Conservation (phyloP, 2,797 vertebrate species). For the Euthynnus affinis region DNA sequence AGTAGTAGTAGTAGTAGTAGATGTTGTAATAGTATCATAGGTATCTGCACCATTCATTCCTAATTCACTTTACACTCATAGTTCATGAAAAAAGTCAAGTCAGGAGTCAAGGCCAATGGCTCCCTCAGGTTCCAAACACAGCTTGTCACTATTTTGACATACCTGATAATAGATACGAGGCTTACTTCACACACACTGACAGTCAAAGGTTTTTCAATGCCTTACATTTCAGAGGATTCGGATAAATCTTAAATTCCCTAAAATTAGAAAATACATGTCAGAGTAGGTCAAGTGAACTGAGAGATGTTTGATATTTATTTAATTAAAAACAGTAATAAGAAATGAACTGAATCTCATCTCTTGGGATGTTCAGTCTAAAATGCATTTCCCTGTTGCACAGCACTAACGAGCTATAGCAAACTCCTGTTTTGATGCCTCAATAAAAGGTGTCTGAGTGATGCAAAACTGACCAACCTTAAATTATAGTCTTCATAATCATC, state of each 20-base stretch:
- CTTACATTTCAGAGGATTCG: background rate
- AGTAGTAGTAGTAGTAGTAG: too few relatives aligned
- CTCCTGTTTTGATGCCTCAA: background rate
- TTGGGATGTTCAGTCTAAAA: background rate
- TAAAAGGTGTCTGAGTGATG: background rate
- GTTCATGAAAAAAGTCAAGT: constrained; percentile 5
- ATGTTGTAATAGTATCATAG: background rate
- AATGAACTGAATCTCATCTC: background rate
- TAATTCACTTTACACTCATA: background rate
- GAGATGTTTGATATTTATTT: constrained; percentile 3
- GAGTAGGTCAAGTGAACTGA: background rate
- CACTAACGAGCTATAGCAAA: background rate
- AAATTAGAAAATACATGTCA: background rate
- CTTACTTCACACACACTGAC: constrained; percentile 11
- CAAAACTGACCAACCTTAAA: background rate
- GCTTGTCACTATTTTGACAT: constrained; percentile 9
- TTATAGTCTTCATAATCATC: background rate
- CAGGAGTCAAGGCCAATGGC: constrained; percentile 24
- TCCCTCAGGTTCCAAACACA: background rate
- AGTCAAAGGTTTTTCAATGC: background rate
- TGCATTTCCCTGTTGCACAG: background rate
- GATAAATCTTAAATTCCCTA: background rate
- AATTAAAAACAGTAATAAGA: background rate
- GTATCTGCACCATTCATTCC: background rate
- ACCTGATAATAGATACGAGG: constrained; percentile 17